Evolutionary conservation across 2,797 vertebrate genomes (phyloP), one percentile per base, ranked within the genome.

Genomic region (Gambelia wislizenii): DNA sequence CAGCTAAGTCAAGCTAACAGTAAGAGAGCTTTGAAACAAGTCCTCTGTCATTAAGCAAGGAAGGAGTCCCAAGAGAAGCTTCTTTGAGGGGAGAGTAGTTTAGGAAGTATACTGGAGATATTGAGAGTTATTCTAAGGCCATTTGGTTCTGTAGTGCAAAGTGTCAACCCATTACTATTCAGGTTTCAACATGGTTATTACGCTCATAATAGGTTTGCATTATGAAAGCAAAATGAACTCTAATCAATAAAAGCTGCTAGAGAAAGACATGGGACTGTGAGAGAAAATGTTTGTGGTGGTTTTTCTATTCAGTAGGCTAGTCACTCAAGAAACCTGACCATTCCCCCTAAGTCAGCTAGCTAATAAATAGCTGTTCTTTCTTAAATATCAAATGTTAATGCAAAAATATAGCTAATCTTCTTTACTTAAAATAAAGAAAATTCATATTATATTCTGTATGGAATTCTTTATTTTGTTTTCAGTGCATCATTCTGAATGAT

Each of bases 161-260:
- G 90, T 94, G 91, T 91, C 90, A 97, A 96, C 96, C 96, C 96
- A 96, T 96, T 98, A 95, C 96, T 97, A 96, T 97, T 97, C 92
- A 96, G 96, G 94, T 96, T 96, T 96, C 96, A 96, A 94, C 90
- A 96, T 94, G 92, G 94, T 96, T 94, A 90, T 95, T 96, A 92
- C 80, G 61, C 92, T 96, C 96, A 94, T 91, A 94, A 97, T 96
- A 97, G 94, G 91, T 72, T 8, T 69, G 61, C n/a, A 18, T 79
- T 70, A 80, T 79, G 95, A 95, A 96, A 96, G 93, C 96, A 94
- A 97, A 97, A 97, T 96, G 94, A 96, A 92, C 0, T 3, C 80
- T 85, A 84, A 92, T 89, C 88, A 89, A 89, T 87, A 91, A 47
- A 10, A 64, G 2, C 61, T 94, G 87, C 78, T 90, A 93, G 78